Percentiles rank a stretch among this genome's conserved stretches.
These are phyloP conservation scores for Leucoma salicis DNA, from an alignment of 2,888 invertebrate species.

Conservation along the genomic window DNA sequence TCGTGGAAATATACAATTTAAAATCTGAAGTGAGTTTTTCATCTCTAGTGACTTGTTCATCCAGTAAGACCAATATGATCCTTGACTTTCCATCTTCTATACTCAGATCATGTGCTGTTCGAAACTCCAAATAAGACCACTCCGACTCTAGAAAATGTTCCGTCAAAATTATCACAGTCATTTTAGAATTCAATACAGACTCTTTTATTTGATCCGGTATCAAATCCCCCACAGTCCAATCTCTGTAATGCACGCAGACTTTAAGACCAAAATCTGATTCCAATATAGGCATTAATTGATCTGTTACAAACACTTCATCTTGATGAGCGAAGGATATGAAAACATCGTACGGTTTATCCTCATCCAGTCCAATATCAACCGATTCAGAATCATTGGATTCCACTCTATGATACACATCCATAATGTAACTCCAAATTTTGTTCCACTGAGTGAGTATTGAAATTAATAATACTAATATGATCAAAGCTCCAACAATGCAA, in stretches of 20 bases:
- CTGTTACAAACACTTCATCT: background rate
- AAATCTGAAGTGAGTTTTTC: background rate
- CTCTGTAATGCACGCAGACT: background rate
- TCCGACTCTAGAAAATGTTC: background rate
- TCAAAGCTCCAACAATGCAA: background rate
- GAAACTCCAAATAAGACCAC: background rate
- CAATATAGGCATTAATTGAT: background rate
- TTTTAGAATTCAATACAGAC: background rate
- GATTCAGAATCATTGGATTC: background rate
- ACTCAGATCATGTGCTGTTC: background rate
- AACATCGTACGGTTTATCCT: background rate
- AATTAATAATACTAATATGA: background rate
- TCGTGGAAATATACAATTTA: background rate
- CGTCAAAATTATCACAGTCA: background rate
- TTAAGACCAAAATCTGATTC: background rate
- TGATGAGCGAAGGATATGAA: background rate
- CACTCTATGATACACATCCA: background rate
- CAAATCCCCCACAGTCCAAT: background rate
- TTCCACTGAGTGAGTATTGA: background rate
- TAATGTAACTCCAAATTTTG: background rate
- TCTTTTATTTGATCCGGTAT: background rate
- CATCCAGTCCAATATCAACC: background rate
- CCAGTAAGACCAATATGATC: background rate
- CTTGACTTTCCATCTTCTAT: background rate
- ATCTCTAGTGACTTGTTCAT: background rate